Evolutionary conservation across 92 coral and sea anemone species (phyloP), one percentile per base, ranked within the genome.

Genomic region (Parazoanthus darwini): DNA sequence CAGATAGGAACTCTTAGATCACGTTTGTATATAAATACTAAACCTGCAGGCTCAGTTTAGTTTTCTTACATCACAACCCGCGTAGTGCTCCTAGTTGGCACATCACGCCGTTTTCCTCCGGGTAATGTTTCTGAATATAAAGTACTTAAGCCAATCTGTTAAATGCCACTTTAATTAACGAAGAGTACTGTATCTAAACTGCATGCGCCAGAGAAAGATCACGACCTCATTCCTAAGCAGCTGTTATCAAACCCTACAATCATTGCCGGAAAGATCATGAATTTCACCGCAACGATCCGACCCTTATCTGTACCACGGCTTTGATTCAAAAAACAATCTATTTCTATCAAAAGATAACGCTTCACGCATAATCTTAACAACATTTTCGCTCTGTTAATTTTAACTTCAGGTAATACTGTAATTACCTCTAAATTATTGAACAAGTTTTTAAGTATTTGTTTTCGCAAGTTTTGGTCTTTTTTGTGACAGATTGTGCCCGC

Each of bases 91-190:
- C 70, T 63, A 7, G 26, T 63, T 63, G 26, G 26, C 70, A 63
- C n/a, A 63, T 2, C 70, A 63, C 70, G 14, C n/a, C n/a, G 33
- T 29, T 54, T 13, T 54, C 59, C 59, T 54, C 16, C 18, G 59
- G 59, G 59, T 13, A 8, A 10, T 48, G 67, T 23, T 42, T 43
- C 80, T 39, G 16, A n/a, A 42, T 72, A 73, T 29, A 11, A 9
- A 73, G 18, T 73, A 29, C 42, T 73, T 73, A 73, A 78, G 39
- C 81, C 71, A 51, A 80, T 80, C 84, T 56, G n/a, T 80, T 29
- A 29, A 33, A 33, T 80, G 84, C 67, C 29, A 50, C 71, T 54
- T 80, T 80, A 80, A 80, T 51, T 80, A 51, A 3, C 38, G 63
- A 25, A 80, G 85, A 80, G 59, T 16, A 7, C 9, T 10, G 78